These are phyloP conservation scores for Hylaea fasciaria DNA, from an alignment of 2,888 invertebrate genomes.

Conservation along the genomic window DNA sequence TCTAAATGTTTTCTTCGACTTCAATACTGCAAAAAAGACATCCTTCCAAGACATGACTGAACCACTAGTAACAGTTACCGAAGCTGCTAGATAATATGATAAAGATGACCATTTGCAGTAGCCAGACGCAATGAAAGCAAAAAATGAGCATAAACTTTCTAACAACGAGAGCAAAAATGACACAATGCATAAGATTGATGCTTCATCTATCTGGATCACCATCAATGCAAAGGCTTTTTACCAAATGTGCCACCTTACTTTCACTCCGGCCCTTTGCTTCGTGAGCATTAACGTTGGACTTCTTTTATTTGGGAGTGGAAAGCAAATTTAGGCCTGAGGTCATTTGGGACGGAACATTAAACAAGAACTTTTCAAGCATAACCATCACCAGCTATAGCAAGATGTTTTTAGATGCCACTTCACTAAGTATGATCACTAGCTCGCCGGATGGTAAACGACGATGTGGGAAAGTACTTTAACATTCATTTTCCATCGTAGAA, in stretches of 20 bases:
- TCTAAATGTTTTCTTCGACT: too few relatives aligned
- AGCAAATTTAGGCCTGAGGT: background rate
- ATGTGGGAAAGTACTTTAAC: background rate
- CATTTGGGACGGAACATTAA: background rate
- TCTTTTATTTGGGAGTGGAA: slow-evolving; percentile 16
- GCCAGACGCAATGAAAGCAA: slow-evolving; percentile 33
- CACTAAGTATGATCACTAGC: background rate
- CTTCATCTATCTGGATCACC: slow-evolving; percentile 66
- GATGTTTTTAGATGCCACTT: background rate
- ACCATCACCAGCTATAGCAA: too few relatives aligned
- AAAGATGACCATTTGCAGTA: slow-evolving; percentile 8
- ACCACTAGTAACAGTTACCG: background rate
- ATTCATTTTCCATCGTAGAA: background rate
- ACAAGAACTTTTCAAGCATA: too few relatives aligned
- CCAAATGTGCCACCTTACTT: slow-evolving; percentile 71
- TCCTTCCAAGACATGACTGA: background rate
- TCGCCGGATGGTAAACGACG: too few relatives aligned
- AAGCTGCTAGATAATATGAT: background rate
- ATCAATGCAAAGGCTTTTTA: slow-evolving; percentile 46
- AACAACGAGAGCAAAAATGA: slow-evolving; percentile 60
- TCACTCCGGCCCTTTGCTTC: slow-evolving; percentile 74
- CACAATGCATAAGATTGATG: slow-evolving; percentile 69
- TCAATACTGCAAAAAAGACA: too few relatives aligned
- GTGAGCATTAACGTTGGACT: slow-evolving; percentile 49
- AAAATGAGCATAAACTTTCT: slow-evolving; percentile 49